Percentiles rank a stretch among this genome's conserved stretches.
These are phyloP conservation scores for Epinephelus lanceolatus DNA, from an alignment of 2,113 vertebrate species.

Conservation along the genomic window DNA sequence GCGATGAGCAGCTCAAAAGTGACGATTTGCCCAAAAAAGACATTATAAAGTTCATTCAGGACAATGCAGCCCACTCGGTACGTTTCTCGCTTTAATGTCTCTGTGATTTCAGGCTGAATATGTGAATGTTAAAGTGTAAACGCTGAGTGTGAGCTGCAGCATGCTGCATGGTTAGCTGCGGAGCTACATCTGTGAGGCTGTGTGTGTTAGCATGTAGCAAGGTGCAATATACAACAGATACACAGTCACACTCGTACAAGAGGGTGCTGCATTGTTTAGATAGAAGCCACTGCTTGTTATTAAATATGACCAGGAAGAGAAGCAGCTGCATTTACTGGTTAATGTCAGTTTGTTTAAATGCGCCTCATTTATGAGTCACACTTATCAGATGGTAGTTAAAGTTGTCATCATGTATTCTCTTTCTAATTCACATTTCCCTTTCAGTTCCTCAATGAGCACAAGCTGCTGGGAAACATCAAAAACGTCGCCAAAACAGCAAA, in stretches of 20 bases:
- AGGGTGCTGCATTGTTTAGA: background rate
- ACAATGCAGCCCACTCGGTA: conserved; percentile 93
- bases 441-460: conserved; percentile 95
- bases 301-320: background rate
- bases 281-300: background rate
- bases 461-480: conserved; percentile 94
- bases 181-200: background rate
- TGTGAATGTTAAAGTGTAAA: background rate
- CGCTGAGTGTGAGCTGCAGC: background rate
- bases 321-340: background rate
- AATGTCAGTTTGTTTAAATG: background rate
- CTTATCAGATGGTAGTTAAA: too few relatives aligned
- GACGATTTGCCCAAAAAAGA: conserved; percentile 95
- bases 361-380: too few relatives aligned
- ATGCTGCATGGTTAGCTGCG: conserved; percentile 30
- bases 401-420: too few relatives aligned
- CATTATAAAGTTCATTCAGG: conserved; percentile 94
- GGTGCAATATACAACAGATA: rapidly evolving
- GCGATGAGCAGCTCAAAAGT: conserved; percentile 91
- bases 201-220: background rate
- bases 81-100: background rate
- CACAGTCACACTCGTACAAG: rapidly evolving
- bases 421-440: conserved; percentile 15
- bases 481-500: conserved; percentile 96
- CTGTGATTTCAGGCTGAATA: background rate